These are phyloP conservation scores for Dasysyrphus tricinctus DNA, from an alignment of 2,888 invertebrate genomes.

Conservation along the genomic window DNA sequence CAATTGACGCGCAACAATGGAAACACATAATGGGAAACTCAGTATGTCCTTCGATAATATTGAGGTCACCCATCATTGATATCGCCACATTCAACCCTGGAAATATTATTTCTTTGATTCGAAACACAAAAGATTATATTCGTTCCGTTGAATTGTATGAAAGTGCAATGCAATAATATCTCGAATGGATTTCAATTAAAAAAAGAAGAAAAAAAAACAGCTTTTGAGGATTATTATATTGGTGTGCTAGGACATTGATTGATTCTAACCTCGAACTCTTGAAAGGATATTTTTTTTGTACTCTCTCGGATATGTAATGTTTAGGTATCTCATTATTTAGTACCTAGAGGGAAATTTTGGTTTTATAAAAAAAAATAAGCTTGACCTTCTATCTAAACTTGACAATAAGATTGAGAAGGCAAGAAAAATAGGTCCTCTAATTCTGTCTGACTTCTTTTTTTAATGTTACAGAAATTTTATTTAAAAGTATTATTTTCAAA, in stretches of 20 bases:
- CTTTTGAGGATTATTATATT: slow-evolving; percentile 28
- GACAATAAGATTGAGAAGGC: no score
- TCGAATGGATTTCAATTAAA: slow-evolving; percentile 23
- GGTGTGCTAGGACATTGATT: slow-evolving; percentile 60
- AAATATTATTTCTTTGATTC: slow-evolving; percentile 46
- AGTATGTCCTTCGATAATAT: slow-evolving; percentile 62
- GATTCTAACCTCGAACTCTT: slow-evolving; percentile 63
- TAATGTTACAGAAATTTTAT: no score
- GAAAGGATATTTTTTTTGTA: background rate
- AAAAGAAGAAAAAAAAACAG: slow-evolving; percentile 15
- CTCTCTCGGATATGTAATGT: no score
- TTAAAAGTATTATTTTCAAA: no score
- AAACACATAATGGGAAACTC: slow-evolving; percentile 51
- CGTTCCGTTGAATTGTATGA: slow-evolving; percentile 20
- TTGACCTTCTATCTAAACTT: no score
- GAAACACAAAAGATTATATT: slow-evolving; percentile 50
- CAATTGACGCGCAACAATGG: slow-evolving; percentile 65
- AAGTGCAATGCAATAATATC: slow-evolving; percentile 39
- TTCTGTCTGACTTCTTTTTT: no score
- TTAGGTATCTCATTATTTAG: no score
- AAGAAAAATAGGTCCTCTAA: no score
- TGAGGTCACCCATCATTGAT: slow-evolving; percentile 62
- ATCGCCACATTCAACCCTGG: slow-evolving; percentile 50
- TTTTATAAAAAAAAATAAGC: no score
- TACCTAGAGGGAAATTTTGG: no score